Base-by-base conservation (phyloP, 2,888 invertebrate genomes). In the Phyllotreta cruciferae region DNA sequence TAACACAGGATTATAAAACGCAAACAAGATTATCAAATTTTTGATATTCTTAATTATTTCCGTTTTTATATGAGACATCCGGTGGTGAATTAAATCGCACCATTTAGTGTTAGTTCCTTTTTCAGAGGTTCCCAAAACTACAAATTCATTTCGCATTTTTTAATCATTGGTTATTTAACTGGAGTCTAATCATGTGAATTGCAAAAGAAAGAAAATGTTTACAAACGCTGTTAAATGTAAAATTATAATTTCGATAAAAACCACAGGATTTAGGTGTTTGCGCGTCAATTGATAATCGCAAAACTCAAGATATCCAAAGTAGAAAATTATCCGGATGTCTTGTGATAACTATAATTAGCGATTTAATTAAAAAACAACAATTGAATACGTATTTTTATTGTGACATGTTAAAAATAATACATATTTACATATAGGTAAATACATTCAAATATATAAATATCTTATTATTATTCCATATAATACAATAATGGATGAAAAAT, bases 371-470 rank as follows among this genome's bases (percentile, higher is more conserved):
- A 24, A 24, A 24, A 1, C 24, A 24, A 24, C 24, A 24, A 24
- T 24, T 24, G 24, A 47, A 47, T 47, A 52, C 34, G 37, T 11
- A 52, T n/a, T 52, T 52, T 52, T 47, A 34, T 50, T 37, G 35
- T 50, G 50, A 50, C 50, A 35, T 37, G 38, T 52, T 52, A 52
- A 52, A 50, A 52, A 52, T 52, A 52, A 37, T 52, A 52, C 52
- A 52, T 52, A 52, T 52, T 36, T 52, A 52, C 52, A 52, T 52
- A 52, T 52, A 52, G 6, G 35, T 52, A 52, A 52, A 37, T 52
- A 52, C 52, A 52, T 37, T 38, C 42, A 54, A 54, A 54, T 54
- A 54, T 54, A 53, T 54, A 54, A 54, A 54, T 54, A 41, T 54
- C 54, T 41, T 54, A 54, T 7, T 41, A 41, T 52, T 52, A 47